Evolutionary conservation across 2,797 vertebrate species (phyloP).

Genomic region (Psittacula echo): DNA sequence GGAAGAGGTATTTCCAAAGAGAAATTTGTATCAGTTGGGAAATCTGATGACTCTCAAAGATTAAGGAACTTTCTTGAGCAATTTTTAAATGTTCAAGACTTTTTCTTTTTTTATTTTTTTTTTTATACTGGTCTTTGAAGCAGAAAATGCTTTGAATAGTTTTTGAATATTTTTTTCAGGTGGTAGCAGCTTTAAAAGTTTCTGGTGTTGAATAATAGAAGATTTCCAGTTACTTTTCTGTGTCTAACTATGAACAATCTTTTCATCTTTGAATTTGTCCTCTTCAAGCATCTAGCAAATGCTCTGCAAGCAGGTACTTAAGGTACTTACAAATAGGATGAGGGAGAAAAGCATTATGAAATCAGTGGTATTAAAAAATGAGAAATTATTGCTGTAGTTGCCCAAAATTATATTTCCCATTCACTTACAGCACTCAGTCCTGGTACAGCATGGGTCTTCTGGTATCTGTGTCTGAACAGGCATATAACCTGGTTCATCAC

Average conservation of each 20-base stretch:
- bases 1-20: background rate
- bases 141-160: background rate
- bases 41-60: background rate
- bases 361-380: background rate
- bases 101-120: background rate
- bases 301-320: background rate
- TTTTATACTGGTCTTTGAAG: background rate
- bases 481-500: conserved; percentile 80
- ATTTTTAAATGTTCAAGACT: background rate
- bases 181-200: background rate
- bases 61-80: background rate
- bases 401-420: background rate
- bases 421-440: conserved; percentile 84
- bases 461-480: conserved; percentile 71
- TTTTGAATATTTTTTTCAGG: background rate
- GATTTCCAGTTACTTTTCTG: background rate
- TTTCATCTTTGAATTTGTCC: background rate
- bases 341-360: background rate
- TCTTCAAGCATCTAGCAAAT: background rate
- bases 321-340: background rate
- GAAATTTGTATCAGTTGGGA: background rate
- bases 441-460: conserved; percentile 82
- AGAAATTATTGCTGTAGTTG: background rate
- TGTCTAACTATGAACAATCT: background rate
- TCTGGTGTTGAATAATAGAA: background rate